Evolutionary conservation across 2,797 vertebrate species (phyloP).

Genomic region (Mionectes olivaceus): DNA sequence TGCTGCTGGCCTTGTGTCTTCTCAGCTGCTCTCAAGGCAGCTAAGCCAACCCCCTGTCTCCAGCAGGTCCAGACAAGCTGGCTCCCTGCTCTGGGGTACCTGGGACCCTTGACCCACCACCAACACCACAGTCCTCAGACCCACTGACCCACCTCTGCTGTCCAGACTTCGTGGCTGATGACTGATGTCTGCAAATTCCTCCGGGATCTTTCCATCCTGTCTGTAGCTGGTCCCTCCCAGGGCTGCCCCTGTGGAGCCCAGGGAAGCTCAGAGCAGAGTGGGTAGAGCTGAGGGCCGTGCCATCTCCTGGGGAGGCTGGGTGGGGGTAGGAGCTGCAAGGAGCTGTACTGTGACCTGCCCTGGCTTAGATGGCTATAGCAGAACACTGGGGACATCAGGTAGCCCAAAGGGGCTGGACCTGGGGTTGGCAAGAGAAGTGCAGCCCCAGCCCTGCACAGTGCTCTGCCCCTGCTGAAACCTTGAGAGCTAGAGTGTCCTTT

Average conservation of each 20-base stretch:
- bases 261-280: neutral
- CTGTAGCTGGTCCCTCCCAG: neutral
- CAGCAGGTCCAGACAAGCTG: neutral
- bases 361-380: neutral
- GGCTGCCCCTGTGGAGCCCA: neutral
- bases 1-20: neutral
- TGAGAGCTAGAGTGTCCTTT: rapidly evolving
- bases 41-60: neutral
- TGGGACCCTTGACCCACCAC: neutral
- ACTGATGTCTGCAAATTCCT: neutral
- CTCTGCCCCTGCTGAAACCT: neutral
- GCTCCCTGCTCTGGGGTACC: neutral
- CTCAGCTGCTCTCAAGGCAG: neutral
- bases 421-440: neutral
- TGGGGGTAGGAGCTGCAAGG: neutral
- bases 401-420: neutral
- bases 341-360: neutral
- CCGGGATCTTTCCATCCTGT: neutral
- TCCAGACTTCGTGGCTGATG: neutral
- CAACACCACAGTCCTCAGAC: neutral
- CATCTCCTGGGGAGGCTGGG: neutral
- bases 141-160: no score
- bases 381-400: neutral
- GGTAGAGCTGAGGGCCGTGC: neutral
- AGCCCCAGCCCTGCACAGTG: neutral